These are phyloP conservation scores for Labeo calbasu DNA, from an alignment of 2,797 vertebrate species.

Conservation along the genomic window DNA sequence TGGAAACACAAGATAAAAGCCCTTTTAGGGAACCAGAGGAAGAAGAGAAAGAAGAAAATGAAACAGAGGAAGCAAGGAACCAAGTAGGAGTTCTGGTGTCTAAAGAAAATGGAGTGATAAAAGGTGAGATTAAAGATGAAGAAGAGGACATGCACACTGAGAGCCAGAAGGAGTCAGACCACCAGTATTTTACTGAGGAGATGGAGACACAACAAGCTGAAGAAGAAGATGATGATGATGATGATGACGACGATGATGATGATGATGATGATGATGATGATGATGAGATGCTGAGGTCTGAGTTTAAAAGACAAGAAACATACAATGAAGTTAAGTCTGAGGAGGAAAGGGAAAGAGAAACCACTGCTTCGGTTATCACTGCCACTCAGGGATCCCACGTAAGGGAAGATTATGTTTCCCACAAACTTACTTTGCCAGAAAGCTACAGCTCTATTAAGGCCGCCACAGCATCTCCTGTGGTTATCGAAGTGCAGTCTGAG, in stretches of 20 bases:
- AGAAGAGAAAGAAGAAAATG: conserved; percentile 68
- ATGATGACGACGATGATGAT: neutral
- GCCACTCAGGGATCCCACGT: conserved; percentile 75
- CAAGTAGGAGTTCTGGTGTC: conserved; percentile 37
- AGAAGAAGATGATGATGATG: conserved; percentile 14
- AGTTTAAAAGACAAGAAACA: conserved; percentile 54
- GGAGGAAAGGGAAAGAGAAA: conserved; percentile 62
- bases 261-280: conserved; percentile 35
- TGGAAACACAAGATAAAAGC: conserved; percentile 66
- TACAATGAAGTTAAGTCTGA: conserved; percentile 50
- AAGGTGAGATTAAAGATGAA: conserved; percentile 69
- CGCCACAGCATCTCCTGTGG: conserved; percentile 78
- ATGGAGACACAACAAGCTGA: conserved; percentile 59
- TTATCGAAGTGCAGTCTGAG: conserved; percentile 88
- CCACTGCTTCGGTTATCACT: conserved; percentile 72
- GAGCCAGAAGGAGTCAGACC: conserved; percentile 64
- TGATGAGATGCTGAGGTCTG: conserved; percentile 24
- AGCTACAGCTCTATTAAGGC: conserved; percentile 72
- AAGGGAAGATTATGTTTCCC: conserved; percentile 60
- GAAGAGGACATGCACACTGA: conserved; percentile 68
- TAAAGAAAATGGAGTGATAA: conserved; percentile 70
- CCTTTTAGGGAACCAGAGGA: conserved; percentile 66
- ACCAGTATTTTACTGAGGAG: conserved; percentile 64
- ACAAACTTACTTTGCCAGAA: conserved; percentile 62
- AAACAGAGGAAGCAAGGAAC: conserved; percentile 67